These are phyloP conservation scores for Xestoiulus laeticollis DNA, from an alignment of 2,888 invertebrate species.

Conservation along the genomic window DNA sequence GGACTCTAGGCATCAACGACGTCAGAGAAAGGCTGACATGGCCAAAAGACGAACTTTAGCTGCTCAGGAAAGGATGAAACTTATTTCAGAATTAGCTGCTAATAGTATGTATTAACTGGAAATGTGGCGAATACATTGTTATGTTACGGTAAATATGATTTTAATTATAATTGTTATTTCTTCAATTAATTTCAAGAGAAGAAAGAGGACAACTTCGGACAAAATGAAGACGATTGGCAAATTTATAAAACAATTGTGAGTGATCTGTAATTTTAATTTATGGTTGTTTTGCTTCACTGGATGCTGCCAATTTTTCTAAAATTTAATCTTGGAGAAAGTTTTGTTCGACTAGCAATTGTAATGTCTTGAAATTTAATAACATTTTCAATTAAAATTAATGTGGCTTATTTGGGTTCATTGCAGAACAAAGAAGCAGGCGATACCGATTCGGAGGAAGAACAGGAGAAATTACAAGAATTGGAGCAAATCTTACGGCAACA, in stretches of 20 bases:
- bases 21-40: slow-evolving; percentile 86
- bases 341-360: background rate
- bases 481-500: slow-evolving; percentile 85
- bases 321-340: background rate
- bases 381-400: background rate
- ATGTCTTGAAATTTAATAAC: background rate
- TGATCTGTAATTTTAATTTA: background rate
- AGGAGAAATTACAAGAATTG: slow-evolving; percentile 84
- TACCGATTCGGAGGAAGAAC: slow-evolving; percentile 92
- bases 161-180: no score
- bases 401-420: background rate
- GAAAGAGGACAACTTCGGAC: slow-evolving; percentile 87
- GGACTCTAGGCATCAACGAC: slow-evolving; percentile 76
- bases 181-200: slow-evolving; percentile 68
- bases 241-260: slow-evolving; percentile 84
- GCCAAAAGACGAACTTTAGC: slow-evolving; percentile 88
- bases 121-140: no score
- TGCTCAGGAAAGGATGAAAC: slow-evolving; percentile 93
- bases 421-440: slow-evolving; percentile 74
- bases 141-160: no score
- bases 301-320: background rate
- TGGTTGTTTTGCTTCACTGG: background rate
- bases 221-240: slow-evolving; percentile 95
- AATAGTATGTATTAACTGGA: slow-evolving; percentile 53
- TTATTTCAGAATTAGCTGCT: slow-evolving; percentile 85